These are phyloP conservation scores for Tapera naevia DNA, from an alignment of 2,797 vertebrate genomes.

Conservation along the genomic window DNA sequence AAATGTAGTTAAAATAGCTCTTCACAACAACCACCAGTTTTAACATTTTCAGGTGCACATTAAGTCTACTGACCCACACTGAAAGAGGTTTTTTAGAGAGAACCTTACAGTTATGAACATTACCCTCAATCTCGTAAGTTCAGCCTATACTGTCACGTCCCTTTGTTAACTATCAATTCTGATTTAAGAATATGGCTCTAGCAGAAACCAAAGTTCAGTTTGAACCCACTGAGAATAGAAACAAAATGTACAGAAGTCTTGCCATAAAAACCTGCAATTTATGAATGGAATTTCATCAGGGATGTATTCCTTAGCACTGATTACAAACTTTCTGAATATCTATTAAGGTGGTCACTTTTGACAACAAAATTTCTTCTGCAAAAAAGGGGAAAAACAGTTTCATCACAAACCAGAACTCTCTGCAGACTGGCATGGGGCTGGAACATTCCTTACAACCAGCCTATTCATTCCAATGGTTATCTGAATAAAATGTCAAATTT, in stretches of 20 bases:
- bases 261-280: background rate
- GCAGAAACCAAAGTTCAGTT: background rate
- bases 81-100: background rate
- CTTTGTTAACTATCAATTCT: background rate
- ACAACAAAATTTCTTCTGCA: background rate
- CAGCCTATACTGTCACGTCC: background rate
- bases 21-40: background rate
- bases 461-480: background rate
- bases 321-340: background rate
- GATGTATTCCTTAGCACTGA: background rate
- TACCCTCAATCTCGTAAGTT: background rate
- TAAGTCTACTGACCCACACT: background rate
- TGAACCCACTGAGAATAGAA: background rate
- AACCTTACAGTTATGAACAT: background rate
- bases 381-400: background rate
- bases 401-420: background rate
- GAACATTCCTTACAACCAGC: background rate
- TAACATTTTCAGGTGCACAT: background rate
- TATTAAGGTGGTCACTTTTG: background rate
- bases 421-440: background rate
- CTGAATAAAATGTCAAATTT: background rate
- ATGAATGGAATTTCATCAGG: background rate
- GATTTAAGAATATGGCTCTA: background rate
- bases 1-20: background rate
- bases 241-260: background rate